These are phyloP conservation scores for Aplodontia rufa DNA, from an alignment of 2,113 vertebrate genomes.

Conservation along the genomic window DNA sequence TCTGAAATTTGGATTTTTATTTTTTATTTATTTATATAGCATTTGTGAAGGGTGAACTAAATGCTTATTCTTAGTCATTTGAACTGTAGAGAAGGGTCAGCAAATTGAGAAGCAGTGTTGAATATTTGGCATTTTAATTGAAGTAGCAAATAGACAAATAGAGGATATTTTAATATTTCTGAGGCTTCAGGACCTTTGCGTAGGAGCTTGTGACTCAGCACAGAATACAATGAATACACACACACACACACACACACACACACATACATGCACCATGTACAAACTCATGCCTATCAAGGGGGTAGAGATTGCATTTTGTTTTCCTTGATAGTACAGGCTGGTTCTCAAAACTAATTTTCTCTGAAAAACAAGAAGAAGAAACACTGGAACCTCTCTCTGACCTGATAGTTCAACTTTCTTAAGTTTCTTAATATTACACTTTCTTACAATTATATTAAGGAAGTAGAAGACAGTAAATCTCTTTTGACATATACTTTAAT, in stretches of 20 bases:
- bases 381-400: neutral
- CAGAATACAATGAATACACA: neutral
- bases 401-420: neutral
- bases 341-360: neutral
- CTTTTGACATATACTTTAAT: conserved; percentile 45
- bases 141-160: neutral
- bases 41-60: neutral
- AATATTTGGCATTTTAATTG: neutral
- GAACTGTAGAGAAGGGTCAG: neutral
- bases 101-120: neutral
- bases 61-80: neutral
- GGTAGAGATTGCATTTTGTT: neutral
- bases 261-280: neutral
- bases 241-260: neutral
- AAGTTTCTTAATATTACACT: neutral
- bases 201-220: conserved; percentile 15
- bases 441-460: neutral
- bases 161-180: neutral
- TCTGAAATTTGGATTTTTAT: conserved; percentile 36
- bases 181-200: conserved; percentile 13
- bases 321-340: conserved; percentile 23
- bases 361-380: conserved; percentile 22
- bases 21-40: neutral
- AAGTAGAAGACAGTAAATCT: neutral
- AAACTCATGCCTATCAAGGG: neutral